Evolutionary conservation across 2,113 vertebrate species (phyloP).

Genomic region (Thermophis baileyi): DNA sequence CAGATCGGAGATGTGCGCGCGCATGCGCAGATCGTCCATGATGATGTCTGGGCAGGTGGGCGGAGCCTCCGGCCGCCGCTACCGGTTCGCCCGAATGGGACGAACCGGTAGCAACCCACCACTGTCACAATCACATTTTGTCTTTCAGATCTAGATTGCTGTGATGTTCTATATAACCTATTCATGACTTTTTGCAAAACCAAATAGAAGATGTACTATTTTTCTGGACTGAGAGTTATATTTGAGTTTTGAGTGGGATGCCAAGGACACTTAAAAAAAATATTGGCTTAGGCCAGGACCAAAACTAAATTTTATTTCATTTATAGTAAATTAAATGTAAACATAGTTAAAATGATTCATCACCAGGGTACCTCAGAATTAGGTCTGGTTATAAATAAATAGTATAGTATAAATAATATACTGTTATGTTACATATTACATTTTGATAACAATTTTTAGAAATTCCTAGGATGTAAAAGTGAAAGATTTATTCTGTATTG

Average conservation of each 20-base stretch:
- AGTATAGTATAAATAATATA: background rate
- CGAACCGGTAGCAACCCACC: too few species aligned
- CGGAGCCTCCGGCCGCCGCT: too few species aligned
- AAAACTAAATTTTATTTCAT: background rate
- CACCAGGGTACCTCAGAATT: background rate
- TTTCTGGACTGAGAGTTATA: background rate
- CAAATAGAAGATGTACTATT: background rate
- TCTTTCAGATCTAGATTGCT: background rate
- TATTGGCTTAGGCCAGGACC: background rate
- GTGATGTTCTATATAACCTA: background rate
- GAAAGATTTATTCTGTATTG: background rate
- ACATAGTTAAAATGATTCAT: background rate
- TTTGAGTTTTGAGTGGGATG: background rate
- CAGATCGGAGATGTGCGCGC: too few species aligned
- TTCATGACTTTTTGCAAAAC: background rate
- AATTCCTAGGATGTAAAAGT: background rate
- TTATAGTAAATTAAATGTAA: background rate
- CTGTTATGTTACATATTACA: background rate
- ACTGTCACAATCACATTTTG: background rate
- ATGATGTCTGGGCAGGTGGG: too few species aligned
- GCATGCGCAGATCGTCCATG: too few species aligned
- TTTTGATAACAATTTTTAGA: background rate
- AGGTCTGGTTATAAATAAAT: background rate
- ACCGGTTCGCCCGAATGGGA: too few species aligned
- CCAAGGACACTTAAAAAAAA: background rate